phyloP scores from a whole-genome alignment of 2,797 vertebrate species.

The Smutsia temminckii region DNA sequence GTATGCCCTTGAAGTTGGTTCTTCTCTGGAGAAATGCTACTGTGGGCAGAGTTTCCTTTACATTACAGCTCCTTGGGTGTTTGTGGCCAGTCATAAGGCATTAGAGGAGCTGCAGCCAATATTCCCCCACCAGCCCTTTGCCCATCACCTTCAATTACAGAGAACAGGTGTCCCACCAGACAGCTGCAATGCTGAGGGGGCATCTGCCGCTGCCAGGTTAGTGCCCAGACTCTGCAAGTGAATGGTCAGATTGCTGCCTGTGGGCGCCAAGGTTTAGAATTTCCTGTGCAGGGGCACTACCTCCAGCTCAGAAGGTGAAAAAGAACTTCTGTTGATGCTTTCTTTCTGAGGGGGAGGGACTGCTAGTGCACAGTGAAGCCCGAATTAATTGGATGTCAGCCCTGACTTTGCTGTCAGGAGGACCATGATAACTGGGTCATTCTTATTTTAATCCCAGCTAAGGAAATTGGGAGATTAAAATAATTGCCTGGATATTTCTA shows the following conservation, averaged over 20 bases:
- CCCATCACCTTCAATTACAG: constrained; percentile 63
- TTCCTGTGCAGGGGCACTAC: constrained; percentile 59
- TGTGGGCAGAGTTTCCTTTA: constrained; percentile 10
- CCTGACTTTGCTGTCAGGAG: constrained; percentile 55
- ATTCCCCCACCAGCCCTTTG: constrained; percentile 9
- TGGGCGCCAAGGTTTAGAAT: constrained; percentile 46
- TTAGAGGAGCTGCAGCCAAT: constrained; percentile 18
- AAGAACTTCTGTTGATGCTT: constrained; percentile 36
- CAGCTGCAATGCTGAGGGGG: constrained; percentile 14
- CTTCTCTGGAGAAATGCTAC: constrained; percentile 21
- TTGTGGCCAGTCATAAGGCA: constrained; percentile 40
- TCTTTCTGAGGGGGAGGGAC: neutral
- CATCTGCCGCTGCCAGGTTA: constrained; percentile 42
- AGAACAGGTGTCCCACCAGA: constrained; percentile 62
- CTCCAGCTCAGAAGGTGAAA: constrained; percentile 46
- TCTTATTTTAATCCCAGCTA: constrained; percentile 61
- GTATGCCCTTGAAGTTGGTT: neutral
- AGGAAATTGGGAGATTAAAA: constrained; percentile 64
- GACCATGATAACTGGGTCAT: constrained; percentile 62
- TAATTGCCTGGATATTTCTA: constrained; percentile 47
- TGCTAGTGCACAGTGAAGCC: constrained; percentile 34
- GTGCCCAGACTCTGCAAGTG: constrained; percentile 31
- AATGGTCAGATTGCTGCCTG: constrained; percentile 46
- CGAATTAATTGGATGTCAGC: constrained; percentile 65
- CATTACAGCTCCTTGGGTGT: neutral